Evolutionary conservation across 2,888 invertebrate genomes (phyloP), one percentile per base, ranked within the genome.

Genomic region (Drosophila anceps): DNA sequence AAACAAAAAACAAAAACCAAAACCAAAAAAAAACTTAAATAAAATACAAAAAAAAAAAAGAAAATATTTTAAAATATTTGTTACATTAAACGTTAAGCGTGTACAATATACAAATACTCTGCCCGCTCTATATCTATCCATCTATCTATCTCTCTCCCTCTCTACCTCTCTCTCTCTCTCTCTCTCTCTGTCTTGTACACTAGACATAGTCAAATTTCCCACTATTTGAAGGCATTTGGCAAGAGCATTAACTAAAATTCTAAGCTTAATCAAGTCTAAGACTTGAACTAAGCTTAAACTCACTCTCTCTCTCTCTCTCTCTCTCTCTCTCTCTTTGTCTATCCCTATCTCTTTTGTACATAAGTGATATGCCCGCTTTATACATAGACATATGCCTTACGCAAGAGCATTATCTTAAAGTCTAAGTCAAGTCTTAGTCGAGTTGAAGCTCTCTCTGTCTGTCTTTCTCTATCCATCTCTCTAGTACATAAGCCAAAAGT

Each of bases 81-180:
- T 67, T 48, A 27, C n/a, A 54, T 39, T 54, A 54, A 57, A 57
- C 31, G 55, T 68, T 68, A 51, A 43, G 54, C 37, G 48, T 67
- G 41, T 68, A 57, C 35, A 69, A 69, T 65, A 62, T 61, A 58
- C 58, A 51, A 66, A 44, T 65, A 66, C 66, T 71, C 66, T 29
- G 46, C 27, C 53, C 33, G 13, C 33, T 66, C 33, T 48, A 27
- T 50, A 10, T 43, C 35, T 37, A 9, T 55, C 50, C 43, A 35
- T 27, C 20, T 55, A 51, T 35, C 54, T 67, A n/a, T 35, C 27
- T 33, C 15, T 55, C 24, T 24, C 43, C 8, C 10, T 43, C 33
- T 33, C 15, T 55, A n/a, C n/a, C 43, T 18, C 10, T 43, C 10
- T 54, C 46, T 48, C 12, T 68, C 15, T n/a, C 8, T 15, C 27